These are phyloP conservation scores for Panagrolaimus sp. DNA, from an alignment of 1,140 invertebrate species.

Conservation along the genomic window DNA sequence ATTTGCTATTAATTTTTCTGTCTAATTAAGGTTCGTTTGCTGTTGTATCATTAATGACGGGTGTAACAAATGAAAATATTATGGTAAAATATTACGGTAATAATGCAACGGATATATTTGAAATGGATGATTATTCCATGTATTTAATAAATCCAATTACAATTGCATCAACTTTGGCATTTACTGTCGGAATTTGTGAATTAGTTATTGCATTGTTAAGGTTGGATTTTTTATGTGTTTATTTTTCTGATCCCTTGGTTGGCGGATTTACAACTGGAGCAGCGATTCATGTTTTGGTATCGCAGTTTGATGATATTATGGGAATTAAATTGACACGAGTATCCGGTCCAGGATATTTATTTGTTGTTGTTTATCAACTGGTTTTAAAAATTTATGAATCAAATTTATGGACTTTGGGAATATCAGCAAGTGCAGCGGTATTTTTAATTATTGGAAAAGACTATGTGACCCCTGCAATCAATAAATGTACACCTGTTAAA, in stretches of 20 bases:
- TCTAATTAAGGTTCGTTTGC: conserved; percentile 11
- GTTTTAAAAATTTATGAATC: background rate
- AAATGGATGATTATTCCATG: background rate
- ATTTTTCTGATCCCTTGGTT: conserved; percentile 81
- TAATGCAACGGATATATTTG: background rate
- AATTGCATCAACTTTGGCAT: background rate
- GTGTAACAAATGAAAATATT: conserved; percentile 2
- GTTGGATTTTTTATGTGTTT: conserved; percentile 74
- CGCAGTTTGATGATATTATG: conserved; percentile 80
- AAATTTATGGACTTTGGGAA: background rate
- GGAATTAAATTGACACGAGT: conserved; percentile 64
- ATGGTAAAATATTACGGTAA: conserved; percentile 3
- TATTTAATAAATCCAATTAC: background rate
- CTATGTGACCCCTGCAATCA: conserved; percentile 31
- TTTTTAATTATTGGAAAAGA: conserved; percentile 38
- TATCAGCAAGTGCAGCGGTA: background rate
- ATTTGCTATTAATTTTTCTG: too few species aligned
- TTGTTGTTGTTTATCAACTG: conserved; percentile 16
- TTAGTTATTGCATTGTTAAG: conserved; percentile 74
- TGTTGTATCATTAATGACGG: conserved; percentile 3
- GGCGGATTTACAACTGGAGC: conserved; percentile 85
- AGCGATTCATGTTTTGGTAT: conserved; percentile 79
- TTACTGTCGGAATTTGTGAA: background rate
- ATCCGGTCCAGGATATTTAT: conserved; percentile 14
- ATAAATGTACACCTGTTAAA: conserved; percentile 17